Base-by-base conservation (phyloP, 2,888 invertebrate genomes). In the Argyra leucocephala region DNA sequence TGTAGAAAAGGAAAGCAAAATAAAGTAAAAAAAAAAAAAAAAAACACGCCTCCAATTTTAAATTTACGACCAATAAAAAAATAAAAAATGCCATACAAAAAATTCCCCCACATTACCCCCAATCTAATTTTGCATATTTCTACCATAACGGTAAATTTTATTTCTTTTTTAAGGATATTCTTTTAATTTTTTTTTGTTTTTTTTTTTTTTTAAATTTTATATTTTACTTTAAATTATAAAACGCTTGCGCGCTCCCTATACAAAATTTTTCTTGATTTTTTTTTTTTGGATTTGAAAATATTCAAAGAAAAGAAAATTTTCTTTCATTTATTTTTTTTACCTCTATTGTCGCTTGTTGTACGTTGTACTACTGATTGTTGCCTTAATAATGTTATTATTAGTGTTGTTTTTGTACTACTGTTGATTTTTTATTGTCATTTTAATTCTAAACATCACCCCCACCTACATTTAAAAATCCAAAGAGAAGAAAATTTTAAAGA, bases 51-150 rank as follows among this genome's bases (percentile, higher is more conserved):
- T 74, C 72, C 74, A 75, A 71, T 75, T 75, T 75, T 73, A 75
- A 73, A 72, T 73, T 73, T 74, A 72, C 75, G 73, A 75, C 75
- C 75, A 75, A 75, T 75, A 75, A 75, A 74, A 75, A 75, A 72
- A 71, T 73, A 73, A 74, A 72, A 71, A 65, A 65, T 18, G 58
- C 61, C 61, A 21, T 59, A 22, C 67, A n/a, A n/a, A n/a, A n/a
- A n/a, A n/a, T n/a, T 64, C 65, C 64, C 62, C 63, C 59, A 66
- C 63, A 24, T 63, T 57, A 37, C 64, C 64, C 67, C 62, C 62
- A 57, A 63, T 18, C 65, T 36, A 68, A 68, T 67, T 70, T 70
- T 70, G 70, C 70, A 70, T 70, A 70, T 68, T 67, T 69, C 66
- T 67, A 66, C 64, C 64, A 66, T 67, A 67, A 66, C 66, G 21